phyloP scores from a whole-genome alignment of 2,113 vertebrate genomes.

The Lycaon pictus region DNA sequence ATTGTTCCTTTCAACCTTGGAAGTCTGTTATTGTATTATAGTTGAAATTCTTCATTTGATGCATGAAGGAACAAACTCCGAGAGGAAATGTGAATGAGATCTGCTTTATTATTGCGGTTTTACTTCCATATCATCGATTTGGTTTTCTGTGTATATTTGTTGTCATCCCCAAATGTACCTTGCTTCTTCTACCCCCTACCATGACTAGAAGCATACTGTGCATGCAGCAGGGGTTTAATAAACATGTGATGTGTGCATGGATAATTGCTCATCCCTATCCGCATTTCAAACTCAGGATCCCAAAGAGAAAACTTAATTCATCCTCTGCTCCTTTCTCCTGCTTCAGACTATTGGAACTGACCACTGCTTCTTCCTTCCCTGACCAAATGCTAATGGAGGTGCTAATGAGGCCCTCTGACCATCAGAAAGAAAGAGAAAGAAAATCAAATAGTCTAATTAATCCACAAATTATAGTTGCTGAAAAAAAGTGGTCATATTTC shows the following conservation, averaged over 20 bases:
- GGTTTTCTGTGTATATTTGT: neutral
- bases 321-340: neutral
- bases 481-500: conserved; percentile 77
- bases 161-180: rapidly evolving
- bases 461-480: conserved; percentile 67
- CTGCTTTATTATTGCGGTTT: neutral
- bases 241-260: neutral
- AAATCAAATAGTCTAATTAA: conserved; percentile 77
- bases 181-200: neutral
- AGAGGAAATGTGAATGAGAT: neutral
- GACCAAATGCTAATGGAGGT: conserved; percentile 66
- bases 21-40: neutral
- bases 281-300: neutral
- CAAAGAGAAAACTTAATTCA: neutral
- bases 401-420: conserved; percentile 72
- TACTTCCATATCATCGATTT: neutral
- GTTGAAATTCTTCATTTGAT: neutral
- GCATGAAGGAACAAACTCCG: neutral
- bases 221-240: neutral
- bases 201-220: neutral
- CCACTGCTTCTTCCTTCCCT: conserved; percentile 2
- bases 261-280: neutral
- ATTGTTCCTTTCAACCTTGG: neutral
- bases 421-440: conserved; percentile 76
- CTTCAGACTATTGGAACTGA: neutral